These are phyloP conservation scores for Bostrychus sinensis DNA, from an alignment of 2,113 vertebrate species.

Conservation along the genomic window DNA sequence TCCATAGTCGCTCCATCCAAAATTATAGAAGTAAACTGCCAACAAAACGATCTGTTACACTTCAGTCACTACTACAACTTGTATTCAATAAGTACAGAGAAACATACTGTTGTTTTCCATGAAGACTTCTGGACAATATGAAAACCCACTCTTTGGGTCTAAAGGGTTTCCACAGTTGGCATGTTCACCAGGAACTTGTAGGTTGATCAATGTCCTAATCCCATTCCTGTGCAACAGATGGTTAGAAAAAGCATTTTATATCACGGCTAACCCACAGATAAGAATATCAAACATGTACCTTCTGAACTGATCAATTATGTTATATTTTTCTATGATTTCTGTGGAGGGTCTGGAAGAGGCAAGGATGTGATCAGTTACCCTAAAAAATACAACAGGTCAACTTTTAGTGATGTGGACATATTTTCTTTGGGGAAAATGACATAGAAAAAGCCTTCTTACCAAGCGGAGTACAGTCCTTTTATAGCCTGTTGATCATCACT, in stretches of 20 bases:
- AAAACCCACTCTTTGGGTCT: conserved; percentile 91
- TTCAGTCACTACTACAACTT: background rate
- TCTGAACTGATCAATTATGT: conserved; percentile 89
- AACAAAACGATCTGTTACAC: conserved; percentile 29
- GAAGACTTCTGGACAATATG: conserved; percentile 90
- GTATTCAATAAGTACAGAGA: background rate
- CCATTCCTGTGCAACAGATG: conserved; percentile 76
- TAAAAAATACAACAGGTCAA: conserved; percentile 60
- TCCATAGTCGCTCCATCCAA: conserved; percentile 93
- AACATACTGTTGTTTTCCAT: conserved; percentile 93
- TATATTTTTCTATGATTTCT: conserved; percentile 88
- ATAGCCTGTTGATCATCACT: conserved; percentile 89
- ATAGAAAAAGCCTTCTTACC: conserved; percentile 69
- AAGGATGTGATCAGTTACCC: conserved; percentile 91
- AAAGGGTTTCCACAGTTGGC: conserved; percentile 90
- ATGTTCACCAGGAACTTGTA: conserved; percentile 93
- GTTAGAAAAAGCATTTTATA: conserved; percentile 5
- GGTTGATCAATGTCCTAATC: conserved; percentile 93
- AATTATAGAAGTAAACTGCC: conserved; percentile 96
- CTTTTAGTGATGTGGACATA: too few species aligned
- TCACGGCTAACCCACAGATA: background rate
- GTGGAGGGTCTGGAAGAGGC: conserved; percentile 94
- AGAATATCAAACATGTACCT: conserved; percentile 74
- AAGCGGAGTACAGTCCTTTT: conserved; percentile 92
- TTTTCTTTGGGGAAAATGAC: background rate